A percentile compares a stretch with the other conserved stretches of the same genome.
phyloP scores from a whole-genome alignment of 2,797 vertebrate genomes.

The Amazona ochrocephala region DNA sequence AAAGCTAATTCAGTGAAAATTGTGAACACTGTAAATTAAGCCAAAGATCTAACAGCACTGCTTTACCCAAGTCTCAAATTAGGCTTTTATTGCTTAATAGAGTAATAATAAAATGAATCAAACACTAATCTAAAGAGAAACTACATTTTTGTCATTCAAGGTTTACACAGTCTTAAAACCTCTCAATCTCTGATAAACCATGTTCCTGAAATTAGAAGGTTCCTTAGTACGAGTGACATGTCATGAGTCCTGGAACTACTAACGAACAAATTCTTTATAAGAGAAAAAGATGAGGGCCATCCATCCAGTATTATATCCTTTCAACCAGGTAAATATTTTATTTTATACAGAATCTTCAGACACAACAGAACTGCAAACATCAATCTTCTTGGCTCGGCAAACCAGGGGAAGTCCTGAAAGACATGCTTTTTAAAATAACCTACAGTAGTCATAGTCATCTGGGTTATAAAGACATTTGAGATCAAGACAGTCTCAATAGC shows the following conservation, averaged over 20 bases:
- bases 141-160: not conserved
- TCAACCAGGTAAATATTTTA: conserved; percentile 22
- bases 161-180: not conserved
- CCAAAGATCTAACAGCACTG: not conserved
- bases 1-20: not conserved
- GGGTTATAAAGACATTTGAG: conserved; percentile 33
- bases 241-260: not conserved
- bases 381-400: not conserved
- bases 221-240: not conserved
- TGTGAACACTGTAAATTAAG: not conserved
- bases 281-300: not conserved
- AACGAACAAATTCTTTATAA: not conserved
- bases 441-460: not conserved
- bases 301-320: not conserved
- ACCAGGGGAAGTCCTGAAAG: not conserved
- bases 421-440: conserved; percentile 8
- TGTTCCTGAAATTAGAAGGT: not conserved
- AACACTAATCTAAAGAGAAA: not conserved
- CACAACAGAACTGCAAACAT: conserved; percentile 1
- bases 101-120: not conserved
- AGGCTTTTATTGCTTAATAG: not conserved
- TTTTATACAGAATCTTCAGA: not conserved
- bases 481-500: not conserved
- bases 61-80: not conserved
- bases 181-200: not conserved